These are phyloP conservation scores for Lypha dubia DNA, from an alignment of 2,888 invertebrate species.

Conservation along the genomic window DNA sequence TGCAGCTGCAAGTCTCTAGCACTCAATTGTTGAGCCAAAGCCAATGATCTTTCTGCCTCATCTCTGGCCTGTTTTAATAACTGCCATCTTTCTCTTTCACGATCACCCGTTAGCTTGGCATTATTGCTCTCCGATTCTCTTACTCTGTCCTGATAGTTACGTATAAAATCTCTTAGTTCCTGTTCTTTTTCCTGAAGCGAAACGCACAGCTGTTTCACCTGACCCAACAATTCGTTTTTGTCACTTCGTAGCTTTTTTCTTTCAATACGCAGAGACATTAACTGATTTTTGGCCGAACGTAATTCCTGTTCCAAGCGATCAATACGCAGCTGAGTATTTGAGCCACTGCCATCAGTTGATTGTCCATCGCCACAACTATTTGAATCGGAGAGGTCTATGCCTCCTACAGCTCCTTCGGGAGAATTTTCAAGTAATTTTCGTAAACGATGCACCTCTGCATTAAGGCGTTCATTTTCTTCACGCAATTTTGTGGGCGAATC, in stretches of 20 bases:
- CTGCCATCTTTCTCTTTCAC: conserved; percentile 95
- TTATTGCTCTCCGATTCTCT: conserved; percentile 89
- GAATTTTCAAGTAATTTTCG: conserved; percentile 85
- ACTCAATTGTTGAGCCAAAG: conserved; percentile 93
- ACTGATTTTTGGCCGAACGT: conserved; percentile 81
- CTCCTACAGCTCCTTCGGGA: conserved; percentile 85
- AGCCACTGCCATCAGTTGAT: conserved; percentile 80
- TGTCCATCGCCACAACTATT: conserved; percentile 84
- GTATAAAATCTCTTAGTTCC: conserved; percentile 95
- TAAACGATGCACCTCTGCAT: conserved; percentile 82
- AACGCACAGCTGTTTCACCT: conserved; percentile 97
- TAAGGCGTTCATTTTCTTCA: conserved; percentile 90
- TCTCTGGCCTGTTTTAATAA: conserved; percentile 94
- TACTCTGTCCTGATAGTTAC: conserved; percentile 96
- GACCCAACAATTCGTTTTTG: conserved; percentile 95
- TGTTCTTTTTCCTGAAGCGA: conserved; percentile 97
- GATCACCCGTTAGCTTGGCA: conserved; percentile 86
- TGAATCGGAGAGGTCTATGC: conserved; percentile 81
- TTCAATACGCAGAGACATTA: conserved; percentile 92
- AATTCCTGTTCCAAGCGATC: conserved; percentile 84
- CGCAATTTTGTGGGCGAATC: conserved; percentile 82
- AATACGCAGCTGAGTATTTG: conserved; percentile 82
- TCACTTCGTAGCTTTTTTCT: conserved; percentile 95
- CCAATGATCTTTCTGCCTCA: conserved; percentile 93
- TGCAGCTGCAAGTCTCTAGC: conserved; percentile 93